Base-by-base conservation (phyloP, 1,140 invertebrate species). In the fruit fly (Drosophila melanogaster) region DNA sequence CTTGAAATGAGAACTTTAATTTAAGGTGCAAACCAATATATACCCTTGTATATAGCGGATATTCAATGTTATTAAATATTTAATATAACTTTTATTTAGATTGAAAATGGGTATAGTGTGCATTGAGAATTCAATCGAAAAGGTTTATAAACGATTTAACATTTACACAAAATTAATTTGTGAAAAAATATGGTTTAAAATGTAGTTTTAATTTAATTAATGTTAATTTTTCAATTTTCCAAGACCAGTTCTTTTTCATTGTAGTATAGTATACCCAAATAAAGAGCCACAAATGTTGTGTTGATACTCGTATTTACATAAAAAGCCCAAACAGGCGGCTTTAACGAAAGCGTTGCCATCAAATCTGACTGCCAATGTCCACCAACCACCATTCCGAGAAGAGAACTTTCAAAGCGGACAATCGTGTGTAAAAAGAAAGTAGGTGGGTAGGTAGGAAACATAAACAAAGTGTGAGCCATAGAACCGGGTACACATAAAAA, bases 381-480 rank as follows among this genome's bases (percentile, higher is more conserved):
- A 71, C 46, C 65, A 69, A 55, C 41, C 38, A 54, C 73, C 71
- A 67, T 77, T 76, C 72, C 72, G 24, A 58, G 61, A 76, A 69
- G 61, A 46, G 60, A 74, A 67, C 30, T 58, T 64, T 71, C 41
- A 81, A 81, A 77, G 79, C 73, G 56, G 61, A 69, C 56, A 44
- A 46, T 54, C 61, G 77, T 65, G 76, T 81, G 55, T 83, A 87
- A 86, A 86, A 86, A 86, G 83, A 86, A 86, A 86, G 83, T 86
- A 86, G 83, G 83, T 86, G 84, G 69, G 65, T 40, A 66, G 47
- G 66, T 56, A 85, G 71, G 71, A 72, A 87, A 79, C 57, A 77
- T 87, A 87, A 86, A 83, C 83, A 86, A 86, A 87, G 71, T 83
- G 51, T 30, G 74, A 72, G 65, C 75, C 50, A 67, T 43, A 86